phyloP scores from a whole-genome alignment of 1,140 invertebrate genomes.

The Pseudomyrmex gracilis region DNA sequence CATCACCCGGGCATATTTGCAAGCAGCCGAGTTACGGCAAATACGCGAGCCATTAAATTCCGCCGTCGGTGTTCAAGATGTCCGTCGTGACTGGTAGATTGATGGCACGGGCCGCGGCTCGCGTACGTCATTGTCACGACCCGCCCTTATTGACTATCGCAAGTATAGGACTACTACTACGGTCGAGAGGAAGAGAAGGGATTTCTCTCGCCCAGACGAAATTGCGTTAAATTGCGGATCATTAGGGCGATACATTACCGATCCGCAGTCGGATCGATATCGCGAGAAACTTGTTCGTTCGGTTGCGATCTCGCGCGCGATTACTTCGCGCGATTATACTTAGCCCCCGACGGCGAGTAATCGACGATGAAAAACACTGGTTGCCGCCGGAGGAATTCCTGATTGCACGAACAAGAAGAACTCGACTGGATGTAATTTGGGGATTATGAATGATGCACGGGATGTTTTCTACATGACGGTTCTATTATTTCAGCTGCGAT shows the following conservation, averaged over 20 bases:
- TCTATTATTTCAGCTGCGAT: slow-evolving; percentile 17
- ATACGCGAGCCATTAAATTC: slow-evolving; percentile 36
- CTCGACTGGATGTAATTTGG: slow-evolving; percentile 14
- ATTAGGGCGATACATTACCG: slow-evolving; percentile 31
- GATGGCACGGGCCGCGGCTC: background rate
- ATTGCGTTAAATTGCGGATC: slow-evolving; percentile 22
- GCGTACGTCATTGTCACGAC: slow-evolving; percentile 47
- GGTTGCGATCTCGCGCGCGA: background rate
- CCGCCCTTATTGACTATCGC: slow-evolving; percentile 19
- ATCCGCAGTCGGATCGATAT: slow-evolving; percentile 46
- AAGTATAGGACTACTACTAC: background rate
- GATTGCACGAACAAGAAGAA: background rate
- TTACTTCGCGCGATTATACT: background rate
- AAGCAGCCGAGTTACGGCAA: slow-evolving; percentile 9
- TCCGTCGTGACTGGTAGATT: slow-evolving; percentile 34
- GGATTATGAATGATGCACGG: slow-evolving; percentile 54
- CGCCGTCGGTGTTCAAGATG: background rate
- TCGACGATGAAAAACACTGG: slow-evolving; percentile 3
- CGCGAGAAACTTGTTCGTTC: background rate
- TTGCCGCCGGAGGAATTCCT: background rate
- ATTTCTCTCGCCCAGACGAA: slow-evolving; percentile 27
- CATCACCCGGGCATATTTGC: slow-evolving; percentile 16
- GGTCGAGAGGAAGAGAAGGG: background rate
- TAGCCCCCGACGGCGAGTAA: background rate
- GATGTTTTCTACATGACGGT: slow-evolving; percentile 4